Conservation (phyloP, 2,888 invertebrate species). For the Cantharis lateralis region DNA sequence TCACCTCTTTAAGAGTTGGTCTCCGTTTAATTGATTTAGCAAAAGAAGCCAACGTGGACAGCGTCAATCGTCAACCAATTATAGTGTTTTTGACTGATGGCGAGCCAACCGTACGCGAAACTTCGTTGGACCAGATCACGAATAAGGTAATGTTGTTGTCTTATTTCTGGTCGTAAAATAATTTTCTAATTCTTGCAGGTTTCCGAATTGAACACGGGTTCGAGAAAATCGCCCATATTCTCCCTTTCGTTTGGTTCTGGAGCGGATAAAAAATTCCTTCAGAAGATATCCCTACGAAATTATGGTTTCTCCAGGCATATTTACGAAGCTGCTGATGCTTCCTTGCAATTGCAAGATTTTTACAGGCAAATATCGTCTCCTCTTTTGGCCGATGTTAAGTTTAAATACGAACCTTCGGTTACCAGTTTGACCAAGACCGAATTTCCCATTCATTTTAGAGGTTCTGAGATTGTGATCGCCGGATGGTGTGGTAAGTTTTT, state of each 20-base stretch:
- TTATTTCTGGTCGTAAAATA: not conserved
- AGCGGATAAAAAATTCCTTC: slow-evolving; percentile 69
- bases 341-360: slow-evolving; percentile 68
- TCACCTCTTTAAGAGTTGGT: slow-evolving; percentile 64
- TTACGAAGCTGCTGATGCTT: slow-evolving; percentile 72
- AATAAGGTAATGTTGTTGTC: slow-evolving; percentile 1
- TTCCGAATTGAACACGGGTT: slow-evolving; percentile 59
- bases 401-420: slow-evolving; percentile 66
- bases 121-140: slow-evolving; percentile 49
- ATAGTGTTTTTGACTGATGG: slow-evolving; percentile 72
- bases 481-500: slow-evolving; percentile 53
- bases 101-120: slow-evolving; percentile 66
- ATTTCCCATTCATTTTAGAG: slow-evolving; percentile 66
- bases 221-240: slow-evolving; percentile 59
- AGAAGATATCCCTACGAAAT: slow-evolving; percentile 68
- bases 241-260: slow-evolving; percentile 74
- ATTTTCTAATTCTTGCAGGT: slow-evolving; percentile 33
- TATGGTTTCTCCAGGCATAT: slow-evolving; percentile 72
- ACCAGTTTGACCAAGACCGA: slow-evolving; percentile 60
- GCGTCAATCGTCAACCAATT: slow-evolving; percentile 60
- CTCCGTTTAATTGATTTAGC: slow-evolving; percentile 45
- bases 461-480: slow-evolving; percentile 68
- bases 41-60: slow-evolving; percentile 35
- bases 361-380: slow-evolving; percentile 73
- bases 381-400: slow-evolving; percentile 67